Base-by-base conservation (phyloP, 2,797 vertebrate genomes). In the Schizothorax lantsangensis region DNA sequence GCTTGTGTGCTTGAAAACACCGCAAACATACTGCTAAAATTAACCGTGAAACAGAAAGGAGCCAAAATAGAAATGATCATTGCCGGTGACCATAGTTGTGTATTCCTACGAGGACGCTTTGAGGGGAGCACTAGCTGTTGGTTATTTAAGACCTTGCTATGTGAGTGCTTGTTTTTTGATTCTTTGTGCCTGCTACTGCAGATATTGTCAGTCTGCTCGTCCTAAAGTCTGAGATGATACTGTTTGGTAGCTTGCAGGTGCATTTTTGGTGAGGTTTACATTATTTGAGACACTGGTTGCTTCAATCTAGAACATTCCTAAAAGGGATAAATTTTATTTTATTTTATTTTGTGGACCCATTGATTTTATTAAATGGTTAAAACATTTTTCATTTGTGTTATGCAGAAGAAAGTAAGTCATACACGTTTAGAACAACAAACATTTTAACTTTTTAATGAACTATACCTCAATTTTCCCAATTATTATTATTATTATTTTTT, bases 1-100 rank as follows among this genome's bases (percentile, higher is more conserved):
- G 73, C 43, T 79, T 72, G 33, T 83, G 69, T 68, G 77, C 85
- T 69, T 33, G 15, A 64, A 68, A 87, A n/a, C 86, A 85, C 49
- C 75, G 80, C 38, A 23, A 47, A 66, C 69, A 83, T 26, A 21
- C 40, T 78, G 79, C 81, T 84, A 88, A 90, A 86, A 84, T 87
- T 62, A 86, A 86, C 57, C 72, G 38, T 54, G 69, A 52, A 68
- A 72, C 72, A 57, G 19, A 75, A 75, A n/a, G 59, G 54, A 66
- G 45, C 43, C 43, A 66, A 81, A 86, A 86, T 81, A 81, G 79
- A 75, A 62, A 74, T 43, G 47, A 83, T 87, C 74, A 78, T 84
- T 88, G 74, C 64, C 9, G 30, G 36, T 85, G 84, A 84, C 66
- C 72, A 5, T 71, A 69, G 49, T 83, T 43, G 68, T 69, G 40